Base-by-base conservation (phyloP, 1,140 invertebrate genomes). In the Nilaparvata lugens region DNA sequence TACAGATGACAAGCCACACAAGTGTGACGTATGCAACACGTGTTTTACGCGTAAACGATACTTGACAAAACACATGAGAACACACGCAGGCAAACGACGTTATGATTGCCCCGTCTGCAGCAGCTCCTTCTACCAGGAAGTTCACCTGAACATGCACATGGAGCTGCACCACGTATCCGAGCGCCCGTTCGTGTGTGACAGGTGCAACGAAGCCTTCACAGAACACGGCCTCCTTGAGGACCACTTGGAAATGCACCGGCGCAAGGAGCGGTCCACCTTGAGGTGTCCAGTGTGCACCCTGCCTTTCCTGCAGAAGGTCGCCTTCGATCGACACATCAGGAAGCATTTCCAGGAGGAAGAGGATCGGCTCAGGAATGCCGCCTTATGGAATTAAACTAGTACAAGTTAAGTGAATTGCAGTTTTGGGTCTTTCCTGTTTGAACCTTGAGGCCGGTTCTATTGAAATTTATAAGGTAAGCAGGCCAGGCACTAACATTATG, bases 261-360 rank as follows among this genome's bases (percentile, higher is more conserved):
- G 21, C 7, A 48, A 48, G 45, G 45, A 48, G 9, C 16, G 45
- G 6, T 48, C 45, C 16, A 48, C 45, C 5, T 14, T 48, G 5
- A 4, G 45, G 21, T 48, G 45, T 48, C 45, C 45, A 4, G 45
- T 48, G 16, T 48, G 45, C 11, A 48, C 45, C 2, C 45, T 48
- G 45, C 45, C 45, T 19, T 48, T 48, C 11, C 16, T 48, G 11
- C 45, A 48, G 45, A 48, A 48, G 21, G 45, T 48, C 2, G 45
- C 45, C 5, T 48, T 48, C 11, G 45, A 48, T 48, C 2, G 45
- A 18, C 45, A 48, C 21, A 48, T 48, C 45, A 2, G 45, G 18
- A 48, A 48, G 21, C 45, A 48, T 48, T 48, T 48, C 21, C 45
- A 48, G 21, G 45, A 48, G 21, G 45, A 48, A 48, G 45, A 48